phyloP scores from a whole-genome alignment of 2,113 vertebrate genomes.

The Passerina amoena region DNA sequence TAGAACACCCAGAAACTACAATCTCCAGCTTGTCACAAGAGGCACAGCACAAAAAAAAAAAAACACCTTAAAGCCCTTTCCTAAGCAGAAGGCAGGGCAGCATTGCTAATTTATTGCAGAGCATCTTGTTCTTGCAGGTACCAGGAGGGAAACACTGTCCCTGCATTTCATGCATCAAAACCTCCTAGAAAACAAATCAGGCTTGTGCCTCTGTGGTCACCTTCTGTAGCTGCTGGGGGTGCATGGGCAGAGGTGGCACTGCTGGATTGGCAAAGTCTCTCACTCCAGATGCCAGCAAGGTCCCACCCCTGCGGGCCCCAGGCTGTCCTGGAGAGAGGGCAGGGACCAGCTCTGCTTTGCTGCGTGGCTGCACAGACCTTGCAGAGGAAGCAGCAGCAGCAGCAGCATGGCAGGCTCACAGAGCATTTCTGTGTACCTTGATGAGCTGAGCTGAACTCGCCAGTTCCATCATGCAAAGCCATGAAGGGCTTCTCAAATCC shows the following conservation, averaged over 20 bases:
- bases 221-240: neutral
- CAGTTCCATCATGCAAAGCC: neutral
- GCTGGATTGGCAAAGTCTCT: neutral
- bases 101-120: neutral
- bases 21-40: neutral
- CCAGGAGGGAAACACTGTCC: neutral
- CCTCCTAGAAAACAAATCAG: neutral
- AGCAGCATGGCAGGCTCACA: neutral
- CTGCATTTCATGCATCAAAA: neutral
- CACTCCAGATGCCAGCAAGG: neutral
- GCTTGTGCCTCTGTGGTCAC: neutral
- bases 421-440: neutral
- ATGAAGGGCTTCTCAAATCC: neutral
- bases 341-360: neutral
- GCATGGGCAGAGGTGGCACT: neutral
- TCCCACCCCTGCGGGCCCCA: neutral
- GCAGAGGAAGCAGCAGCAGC: neutral
- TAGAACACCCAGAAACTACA: neutral
- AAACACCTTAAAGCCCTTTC: neutral
- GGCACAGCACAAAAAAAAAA: neutral
- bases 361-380: neutral
- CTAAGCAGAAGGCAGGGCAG: neutral
- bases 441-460: neutral
- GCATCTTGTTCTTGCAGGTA: neutral
- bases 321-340: neutral